Evolutionary conservation across 2,113 vertebrate species (phyloP).

Genomic region (Oryzias celebensis): DNA sequence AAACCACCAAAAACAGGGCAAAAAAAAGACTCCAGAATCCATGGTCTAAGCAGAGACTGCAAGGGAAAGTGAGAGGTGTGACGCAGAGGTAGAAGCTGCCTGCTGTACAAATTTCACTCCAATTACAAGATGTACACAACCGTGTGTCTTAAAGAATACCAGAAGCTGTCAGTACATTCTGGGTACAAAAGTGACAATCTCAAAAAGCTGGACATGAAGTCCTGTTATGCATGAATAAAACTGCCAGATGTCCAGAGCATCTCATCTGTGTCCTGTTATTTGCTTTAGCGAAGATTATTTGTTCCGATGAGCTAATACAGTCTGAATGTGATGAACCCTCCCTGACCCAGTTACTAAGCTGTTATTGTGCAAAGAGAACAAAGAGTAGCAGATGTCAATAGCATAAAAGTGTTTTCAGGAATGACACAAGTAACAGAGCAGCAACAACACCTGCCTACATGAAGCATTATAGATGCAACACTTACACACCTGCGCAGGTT

Average conservation of each 20-base stretch:
- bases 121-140: conserved; percentile 20
- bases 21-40: conserved; percentile 16
- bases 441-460: conserved; percentile 18
- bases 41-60: not conserved
- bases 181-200: conserved; percentile 12
- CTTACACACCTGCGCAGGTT: conserved; percentile 18
- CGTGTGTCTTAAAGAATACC: conserved; percentile 12
- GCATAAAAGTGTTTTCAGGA: conserved; percentile 34
- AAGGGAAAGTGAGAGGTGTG: conserved; percentile 33
- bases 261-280: conserved; percentile 24
- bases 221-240: not conserved
- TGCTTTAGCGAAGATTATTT: conserved; percentile 22
- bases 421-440: conserved; percentile 34
- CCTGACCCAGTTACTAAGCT: conserved; percentile 71
- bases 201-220: not conserved
- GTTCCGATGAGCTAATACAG: conserved; percentile 21
- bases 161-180: not conserved
- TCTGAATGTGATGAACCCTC: conserved; percentile 36
- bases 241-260: conserved; percentile 6
- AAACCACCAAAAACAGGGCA: conserved; percentile 16
- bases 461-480: conserved; percentile 12
- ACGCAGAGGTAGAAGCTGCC: conserved; percentile 11
- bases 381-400: conserved; percentile 70
- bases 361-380: conserved; percentile 62
- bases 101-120: conserved; percentile 6